A percentile compares a stretch with the other conserved stretches of the same genome.
phyloP scores from a whole-genome alignment of 2,888 invertebrate species.

The Cephus nigrinus region DNA sequence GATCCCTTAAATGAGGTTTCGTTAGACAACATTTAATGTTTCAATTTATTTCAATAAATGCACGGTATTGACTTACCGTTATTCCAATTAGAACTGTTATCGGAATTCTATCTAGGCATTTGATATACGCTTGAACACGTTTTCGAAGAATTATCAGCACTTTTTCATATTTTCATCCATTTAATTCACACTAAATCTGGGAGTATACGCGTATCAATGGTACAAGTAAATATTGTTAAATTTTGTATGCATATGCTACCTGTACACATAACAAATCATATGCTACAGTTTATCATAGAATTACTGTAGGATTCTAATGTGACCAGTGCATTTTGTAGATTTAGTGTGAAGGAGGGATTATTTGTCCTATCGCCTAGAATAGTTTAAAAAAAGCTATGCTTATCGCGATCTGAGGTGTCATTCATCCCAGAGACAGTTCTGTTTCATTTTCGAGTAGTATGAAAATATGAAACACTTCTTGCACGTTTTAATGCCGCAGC shows the following conservation, averaged over 20 bases:
- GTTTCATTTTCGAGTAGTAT: slow-evolving; percentile 86
- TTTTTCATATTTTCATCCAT: background rate
- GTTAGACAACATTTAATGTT: no score
- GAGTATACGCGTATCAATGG: no score
- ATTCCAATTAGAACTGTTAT: no score
- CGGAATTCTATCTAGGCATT: background rate
- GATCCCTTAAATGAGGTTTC: no score
- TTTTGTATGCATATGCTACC: no score
- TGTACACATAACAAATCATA: no score
- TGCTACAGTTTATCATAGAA: no score
- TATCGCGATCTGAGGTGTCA: slow-evolving; percentile 66
- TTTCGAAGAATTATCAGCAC: background rate
- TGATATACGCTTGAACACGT: background rate
- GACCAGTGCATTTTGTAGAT: slow-evolving; percentile 2
- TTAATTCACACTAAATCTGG: background rate
- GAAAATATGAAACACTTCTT: slow-evolving; percentile 89
- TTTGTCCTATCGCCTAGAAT: slow-evolving; percentile 12
- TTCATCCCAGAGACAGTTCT: slow-evolving; percentile 85
- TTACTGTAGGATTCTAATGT: no score
- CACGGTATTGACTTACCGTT: no score
- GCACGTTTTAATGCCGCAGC: slow-evolving; percentile 97
- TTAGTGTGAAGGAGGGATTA: slow-evolving; percentile 16
- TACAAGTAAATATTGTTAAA: no score
- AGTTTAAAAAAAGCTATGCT: slow-evolving; percentile 20
- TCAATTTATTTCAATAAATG: no score